Conservation (phyloP, 2,113 vertebrate species). For the Chlorodrepanis virens region DNA sequence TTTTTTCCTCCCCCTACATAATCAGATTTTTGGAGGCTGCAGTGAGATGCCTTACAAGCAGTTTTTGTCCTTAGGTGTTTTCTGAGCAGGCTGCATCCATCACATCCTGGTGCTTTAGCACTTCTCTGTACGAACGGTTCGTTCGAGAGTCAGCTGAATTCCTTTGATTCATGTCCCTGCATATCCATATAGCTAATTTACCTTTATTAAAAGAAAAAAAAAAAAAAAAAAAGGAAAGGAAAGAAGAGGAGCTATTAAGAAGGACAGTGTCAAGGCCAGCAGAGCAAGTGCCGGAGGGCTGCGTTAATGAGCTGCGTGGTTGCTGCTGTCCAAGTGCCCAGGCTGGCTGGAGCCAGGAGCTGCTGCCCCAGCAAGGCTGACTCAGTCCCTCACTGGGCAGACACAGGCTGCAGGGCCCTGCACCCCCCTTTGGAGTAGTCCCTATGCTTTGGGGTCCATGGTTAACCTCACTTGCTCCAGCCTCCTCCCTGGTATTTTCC, state of each 20-base stretch:
- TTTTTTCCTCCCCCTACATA: not conserved
- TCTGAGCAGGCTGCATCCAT: not conserved
- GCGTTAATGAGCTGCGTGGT: not conserved
- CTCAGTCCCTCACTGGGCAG: not conserved
- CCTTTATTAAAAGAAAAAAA: not conserved
- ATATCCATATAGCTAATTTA: not conserved
- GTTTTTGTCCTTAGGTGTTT: slow-evolving; percentile 33
- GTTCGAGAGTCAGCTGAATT: not conserved
- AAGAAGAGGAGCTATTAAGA: not conserved
- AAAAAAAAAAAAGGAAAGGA: not conserved
- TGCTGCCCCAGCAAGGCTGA: slow-evolving; percentile 18
- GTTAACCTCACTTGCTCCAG: not conserved
- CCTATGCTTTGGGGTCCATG: not conserved
- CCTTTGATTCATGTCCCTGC: slow-evolving; percentile 14
- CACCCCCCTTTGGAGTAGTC: not conserved
- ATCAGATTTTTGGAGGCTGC: slow-evolving; percentile 37
- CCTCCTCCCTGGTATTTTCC: not conserved
- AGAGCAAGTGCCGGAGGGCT: not conserved
- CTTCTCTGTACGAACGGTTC: not conserved
- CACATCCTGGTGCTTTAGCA: not conserved
- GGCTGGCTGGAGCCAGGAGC: slow-evolving; percentile 38
- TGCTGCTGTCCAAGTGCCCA: not conserved
- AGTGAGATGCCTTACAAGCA: not conserved
- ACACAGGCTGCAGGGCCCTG: not conserved
- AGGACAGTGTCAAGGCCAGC: slow-evolving; percentile 6